Evolutionary conservation across 2,113 vertebrate genomes (phyloP).

Genomic region (Sphyrna mokarran): DNA sequence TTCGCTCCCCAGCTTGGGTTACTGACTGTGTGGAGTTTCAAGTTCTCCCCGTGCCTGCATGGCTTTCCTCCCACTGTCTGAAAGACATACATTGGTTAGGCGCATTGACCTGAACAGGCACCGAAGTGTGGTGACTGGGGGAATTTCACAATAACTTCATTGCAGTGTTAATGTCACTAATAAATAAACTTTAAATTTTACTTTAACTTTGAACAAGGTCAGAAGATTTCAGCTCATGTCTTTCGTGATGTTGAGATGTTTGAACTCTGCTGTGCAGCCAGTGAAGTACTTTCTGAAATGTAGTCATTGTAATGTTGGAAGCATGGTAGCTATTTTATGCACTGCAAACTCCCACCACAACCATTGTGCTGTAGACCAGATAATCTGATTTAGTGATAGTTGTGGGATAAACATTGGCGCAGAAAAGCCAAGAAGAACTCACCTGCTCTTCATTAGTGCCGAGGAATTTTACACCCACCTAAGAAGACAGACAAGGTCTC

Average conservation of each 20-base stretch:
- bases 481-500: background rate
- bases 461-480: background rate
- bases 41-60: too few relatives aligned
- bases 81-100: too few relatives aligned
- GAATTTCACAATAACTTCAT: too few relatives aligned
- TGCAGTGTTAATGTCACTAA: too few relatives aligned
- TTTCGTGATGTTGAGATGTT: background rate
- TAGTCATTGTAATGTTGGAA: background rate
- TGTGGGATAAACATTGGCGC: background rate
- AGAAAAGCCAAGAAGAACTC: background rate
- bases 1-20: too few relatives aligned
- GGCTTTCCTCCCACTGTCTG: too few relatives aligned
- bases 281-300: background rate
- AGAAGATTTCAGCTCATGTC: background rate
- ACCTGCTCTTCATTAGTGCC: background rate
- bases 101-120: too few relatives aligned
- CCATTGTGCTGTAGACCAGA: background rate
- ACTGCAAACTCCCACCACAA: too few relatives aligned
- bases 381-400: background rate
- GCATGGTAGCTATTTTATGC: background rate
- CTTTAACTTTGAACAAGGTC: too few relatives aligned
- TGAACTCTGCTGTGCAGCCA: background rate
- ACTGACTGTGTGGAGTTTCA: too few relatives aligned
- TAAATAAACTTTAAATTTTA: too few relatives aligned
- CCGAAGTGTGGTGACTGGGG: too few relatives aligned